Evolutionary conservation across 1,140 invertebrate genomes (phyloP).

Genomic region (Drosophila pandora): DNA sequence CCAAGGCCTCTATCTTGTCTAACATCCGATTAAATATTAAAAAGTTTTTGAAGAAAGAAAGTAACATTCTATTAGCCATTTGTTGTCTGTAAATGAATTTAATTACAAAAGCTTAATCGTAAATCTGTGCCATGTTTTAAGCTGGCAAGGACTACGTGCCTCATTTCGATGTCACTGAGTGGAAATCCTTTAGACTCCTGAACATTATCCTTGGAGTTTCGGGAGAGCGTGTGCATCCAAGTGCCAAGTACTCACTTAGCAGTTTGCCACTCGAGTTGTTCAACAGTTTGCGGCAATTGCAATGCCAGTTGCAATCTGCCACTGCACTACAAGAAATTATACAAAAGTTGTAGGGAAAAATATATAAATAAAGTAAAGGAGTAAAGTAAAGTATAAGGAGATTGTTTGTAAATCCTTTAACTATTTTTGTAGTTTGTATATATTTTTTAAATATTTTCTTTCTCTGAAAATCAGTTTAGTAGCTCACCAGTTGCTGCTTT

Average conservation of each 20-base stretch:
- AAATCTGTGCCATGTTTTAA: slow-evolving; percentile 9
- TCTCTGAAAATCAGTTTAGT: neutral
- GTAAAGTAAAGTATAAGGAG: no score
- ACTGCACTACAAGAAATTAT: neutral
- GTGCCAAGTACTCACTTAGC: slow-evolving; percentile 49
- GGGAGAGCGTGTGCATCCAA: slow-evolving; percentile 34
- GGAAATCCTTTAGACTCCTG: neutral
- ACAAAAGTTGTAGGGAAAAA: no score
- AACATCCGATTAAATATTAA: neutral
- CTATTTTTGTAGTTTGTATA: neutral
- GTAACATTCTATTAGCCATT: neutral
- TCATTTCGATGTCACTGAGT: neutral
- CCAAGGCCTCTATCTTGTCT: neutral
- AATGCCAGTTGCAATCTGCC: neutral
- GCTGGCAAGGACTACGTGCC: neutral
- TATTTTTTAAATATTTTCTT: neutral
- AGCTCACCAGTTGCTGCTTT: slow-evolving; percentile 21
- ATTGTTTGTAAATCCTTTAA: no score
- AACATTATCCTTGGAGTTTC: slow-evolving; percentile 6
- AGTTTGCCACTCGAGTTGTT: slow-evolving; percentile 46
- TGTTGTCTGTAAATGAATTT: slow-evolving; percentile 7
- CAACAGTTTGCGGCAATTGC: slow-evolving; percentile 42
- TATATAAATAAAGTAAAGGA: no score
- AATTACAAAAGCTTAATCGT: slow-evolving; percentile 4
- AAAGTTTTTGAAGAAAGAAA: no score